Percentiles rank a stretch among this genome's conserved stretches.
Evolutionary conservation across 2,888 invertebrate species (phyloP).

Genomic region (Dione juno): DNA sequence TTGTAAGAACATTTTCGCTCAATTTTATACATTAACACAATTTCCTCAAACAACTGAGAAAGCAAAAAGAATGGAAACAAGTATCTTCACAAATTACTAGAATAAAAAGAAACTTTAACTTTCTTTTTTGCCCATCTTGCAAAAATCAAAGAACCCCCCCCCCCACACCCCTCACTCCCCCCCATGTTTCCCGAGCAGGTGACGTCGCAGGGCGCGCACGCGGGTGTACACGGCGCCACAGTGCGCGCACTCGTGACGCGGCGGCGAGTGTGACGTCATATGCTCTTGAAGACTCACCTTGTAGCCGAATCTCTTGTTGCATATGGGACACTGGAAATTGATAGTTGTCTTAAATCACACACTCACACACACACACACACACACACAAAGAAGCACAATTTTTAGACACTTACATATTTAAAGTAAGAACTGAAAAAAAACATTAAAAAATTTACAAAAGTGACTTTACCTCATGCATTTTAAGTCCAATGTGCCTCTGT

Average conservation of each 20-base stretch:
- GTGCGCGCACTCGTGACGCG: slow-evolving; percentile 60
- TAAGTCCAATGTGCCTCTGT: slow-evolving; percentile 63
- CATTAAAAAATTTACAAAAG: background rate
- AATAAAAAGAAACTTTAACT: too few species aligned
- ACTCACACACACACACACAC: too few species aligned
- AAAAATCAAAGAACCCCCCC: background rate
- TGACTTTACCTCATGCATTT: slow-evolving; percentile 59
- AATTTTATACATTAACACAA: too few species aligned
- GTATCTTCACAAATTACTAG: too few species aligned
- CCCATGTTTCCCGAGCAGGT: slow-evolving; percentile 56
- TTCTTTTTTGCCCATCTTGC: too few species aligned
- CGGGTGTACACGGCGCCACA: slow-evolving; percentile 68
- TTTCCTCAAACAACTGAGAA: too few species aligned
- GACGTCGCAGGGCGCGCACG: slow-evolving; percentile 62
- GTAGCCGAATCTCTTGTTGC: slow-evolving; percentile 73
- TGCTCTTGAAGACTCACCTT: slow-evolving; percentile 73
- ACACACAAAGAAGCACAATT: too few species aligned
- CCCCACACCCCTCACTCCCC: background rate
- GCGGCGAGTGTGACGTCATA: slow-evolving; percentile 64
- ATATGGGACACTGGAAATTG: slow-evolving; percentile 67
- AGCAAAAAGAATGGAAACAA: too few species aligned
- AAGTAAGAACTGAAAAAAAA: too few species aligned
- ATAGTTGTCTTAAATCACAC: too few species aligned
- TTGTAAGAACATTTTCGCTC: too few species aligned
- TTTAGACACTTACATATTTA: too few species aligned